Evolutionary conservation across 2,888 invertebrate species (phyloP), one percentile per base, ranked within the genome.

Genomic region (Toxonevra muliebris): DNA sequence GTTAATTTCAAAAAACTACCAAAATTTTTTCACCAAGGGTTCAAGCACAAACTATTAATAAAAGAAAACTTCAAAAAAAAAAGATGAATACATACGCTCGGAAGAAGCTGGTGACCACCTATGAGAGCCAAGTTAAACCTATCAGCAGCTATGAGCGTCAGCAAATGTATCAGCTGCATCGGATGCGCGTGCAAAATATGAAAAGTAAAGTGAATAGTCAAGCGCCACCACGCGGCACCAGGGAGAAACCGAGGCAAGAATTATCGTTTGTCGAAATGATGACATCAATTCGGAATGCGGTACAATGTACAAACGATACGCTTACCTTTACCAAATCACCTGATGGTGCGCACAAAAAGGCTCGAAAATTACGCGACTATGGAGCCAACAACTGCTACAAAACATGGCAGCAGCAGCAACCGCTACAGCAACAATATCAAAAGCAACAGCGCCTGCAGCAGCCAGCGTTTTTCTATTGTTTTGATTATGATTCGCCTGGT

Each of bases 211-310:
- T 78, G 1, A 71, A 77, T 17, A 78, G 73, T 5, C 75, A 74
- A 13, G 66, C 76, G 20, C 79, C 79, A 3, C 73, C 71, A 8
- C 76, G 73, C 42, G 30, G 48, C 0, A 40, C 42, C 3, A 45
- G 11, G 30, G 53, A 19, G 4, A 0, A 12, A 17, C 61, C 64
- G 13, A 65, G 66, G 57, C 76, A 75, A 73, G 76, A 81, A 50
- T 59, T 76, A 1, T 73, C 78, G 5, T 81, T 76, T 42, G 75
- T 80, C 70, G 79, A 79, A 69, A 79, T 81, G 79, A 70, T 82
- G 40, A 71, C 74, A 0, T 54, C 61, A 0, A 64, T 76, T 0
- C 79, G 77, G 61, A 78, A 77, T 20, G 72, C 78, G 59, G 75
- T 62, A 75, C 57, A 79, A 71, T 65, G 74, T 69, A 57, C 72